These are phyloP conservation scores for Callimorpha dominula DNA, from an alignment of 2,888 invertebrate genomes.

Conservation along the genomic window DNA sequence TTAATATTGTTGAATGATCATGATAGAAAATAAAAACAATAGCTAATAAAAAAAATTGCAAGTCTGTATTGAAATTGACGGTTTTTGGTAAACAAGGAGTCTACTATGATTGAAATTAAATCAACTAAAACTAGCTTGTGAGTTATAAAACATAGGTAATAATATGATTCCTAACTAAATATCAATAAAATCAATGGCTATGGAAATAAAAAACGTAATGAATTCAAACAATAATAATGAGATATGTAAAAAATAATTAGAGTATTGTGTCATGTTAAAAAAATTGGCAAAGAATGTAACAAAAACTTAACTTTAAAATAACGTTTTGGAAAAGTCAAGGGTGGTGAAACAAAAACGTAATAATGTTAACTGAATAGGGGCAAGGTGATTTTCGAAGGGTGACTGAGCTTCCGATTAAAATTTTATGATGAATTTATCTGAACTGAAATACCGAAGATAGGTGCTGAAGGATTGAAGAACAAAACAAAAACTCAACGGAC, in stretches of 20 bases:
- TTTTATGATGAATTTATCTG: background rate
- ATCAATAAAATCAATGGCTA: background rate
- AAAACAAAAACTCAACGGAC: constrained; percentile 36
- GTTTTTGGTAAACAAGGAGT: background rate
- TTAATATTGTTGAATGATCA: background rate
- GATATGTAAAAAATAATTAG: background rate
- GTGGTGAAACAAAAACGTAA: background rate
- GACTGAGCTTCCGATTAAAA: background rate
- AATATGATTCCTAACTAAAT: background rate
- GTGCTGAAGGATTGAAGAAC: constrained; percentile 2
- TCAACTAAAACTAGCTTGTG: background rate
- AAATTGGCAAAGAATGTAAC: constrained; percentile 6
- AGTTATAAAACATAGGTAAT: too few species aligned
- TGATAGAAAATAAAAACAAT: background rate
- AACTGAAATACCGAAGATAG: background rate
- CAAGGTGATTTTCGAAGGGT: background rate
- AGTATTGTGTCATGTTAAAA: background rate
- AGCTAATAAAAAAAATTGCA: background rate
- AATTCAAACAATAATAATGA: background rate
- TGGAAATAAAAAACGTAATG: background rate
- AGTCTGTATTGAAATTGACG: too few species aligned
- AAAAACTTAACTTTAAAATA: constrained; percentile 11
- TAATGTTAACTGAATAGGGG: background rate
- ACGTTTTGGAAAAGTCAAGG: background rate
- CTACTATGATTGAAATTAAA: background rate